phyloP scores from a whole-genome alignment of 2,113 vertebrate genomes.

The Salvelinus sp. region DNA sequence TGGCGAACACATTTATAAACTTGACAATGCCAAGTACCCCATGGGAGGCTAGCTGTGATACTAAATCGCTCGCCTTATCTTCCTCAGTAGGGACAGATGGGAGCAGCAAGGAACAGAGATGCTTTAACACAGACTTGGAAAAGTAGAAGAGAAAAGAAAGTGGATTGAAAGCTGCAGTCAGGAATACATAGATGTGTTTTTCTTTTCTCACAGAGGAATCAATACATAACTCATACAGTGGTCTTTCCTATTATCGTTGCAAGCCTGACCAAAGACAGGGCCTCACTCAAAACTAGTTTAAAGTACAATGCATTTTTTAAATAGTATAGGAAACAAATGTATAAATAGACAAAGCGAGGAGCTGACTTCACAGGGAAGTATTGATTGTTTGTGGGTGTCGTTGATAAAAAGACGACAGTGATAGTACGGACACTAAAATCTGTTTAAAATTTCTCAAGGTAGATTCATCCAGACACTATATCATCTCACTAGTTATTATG shows the following conservation, averaged over 20 bases:
- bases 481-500: too few species aligned
- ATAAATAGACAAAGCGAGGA: not conserved
- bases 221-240: slow-evolving; percentile 31
- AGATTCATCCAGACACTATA: not conserved
- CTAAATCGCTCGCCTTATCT: slow-evolving; percentile 21
- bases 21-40: slow-evolving; percentile 27
- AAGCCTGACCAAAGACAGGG: slow-evolving; percentile 30
- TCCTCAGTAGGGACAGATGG: slow-evolving; percentile 30
- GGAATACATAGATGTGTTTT: slow-evolving; percentile 27
- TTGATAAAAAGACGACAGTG: slow-evolving; percentile 12
- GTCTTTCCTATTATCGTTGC: slow-evolving; percentile 1
- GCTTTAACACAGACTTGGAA: slow-evolving; percentile 22
- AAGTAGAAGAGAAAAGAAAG: not conserved
- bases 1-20: slow-evolving; percentile 29
- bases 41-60: slow-evolving; percentile 19
- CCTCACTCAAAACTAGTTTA: slow-evolving; percentile 33
- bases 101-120: slow-evolving; percentile 10
- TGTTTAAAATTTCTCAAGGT: not conserved
- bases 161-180: slow-evolving; percentile 2
- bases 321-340: not conserved
- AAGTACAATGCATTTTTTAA: not conserved
- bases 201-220: slow-evolving; percentile 27
- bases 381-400: not conserved
- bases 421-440: not conserved
- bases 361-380: not conserved